phyloP scores from a whole-genome alignment of 2,888 invertebrate genomes.

The Orthosia gothica region DNA sequence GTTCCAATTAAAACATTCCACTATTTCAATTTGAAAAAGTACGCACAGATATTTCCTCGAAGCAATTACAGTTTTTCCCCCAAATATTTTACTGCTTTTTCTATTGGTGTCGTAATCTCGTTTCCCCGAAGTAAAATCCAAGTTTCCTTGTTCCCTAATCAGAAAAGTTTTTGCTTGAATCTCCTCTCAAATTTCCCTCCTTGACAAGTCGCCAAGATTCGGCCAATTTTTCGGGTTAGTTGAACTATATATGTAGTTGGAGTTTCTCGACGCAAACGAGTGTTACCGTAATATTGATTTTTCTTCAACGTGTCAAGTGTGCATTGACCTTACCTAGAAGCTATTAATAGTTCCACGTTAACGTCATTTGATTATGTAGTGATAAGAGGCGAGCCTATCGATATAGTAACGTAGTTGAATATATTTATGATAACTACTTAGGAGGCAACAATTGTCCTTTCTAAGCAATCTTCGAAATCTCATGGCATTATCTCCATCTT shows the following conservation, averaged over 20 bases:
- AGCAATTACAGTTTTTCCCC: neutral
- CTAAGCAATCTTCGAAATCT: constrained; percentile 1
- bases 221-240: constrained; percentile 24
- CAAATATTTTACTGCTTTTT: constrained; percentile 3
- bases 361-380: neutral
- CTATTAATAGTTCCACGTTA: neutral
- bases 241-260: constrained; percentile 29
- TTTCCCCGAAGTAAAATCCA: neutral
- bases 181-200: neutral
- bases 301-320: constrained; percentile 29
- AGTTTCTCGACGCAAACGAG: constrained; percentile 27
- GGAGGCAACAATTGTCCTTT: neutral
- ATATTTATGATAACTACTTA: neutral
- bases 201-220: neutral
- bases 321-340: constrained; percentile 37
- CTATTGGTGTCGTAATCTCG: neutral
- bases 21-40: neutral
- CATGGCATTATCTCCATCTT: neutral
- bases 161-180: constrained; percentile 11
- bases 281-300: constrained; percentile 34
- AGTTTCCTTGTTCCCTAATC: constrained; percentile 6
- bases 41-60: neutral
- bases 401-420: neutral
- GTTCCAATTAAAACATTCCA: constrained; percentile 9
- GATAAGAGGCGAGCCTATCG: neutral